These are phyloP conservation scores for Petrosia ficiformis DNA, from an alignment of 37 sponge, comb jelly and placozoan species.

Conservation along the genomic window DNA sequence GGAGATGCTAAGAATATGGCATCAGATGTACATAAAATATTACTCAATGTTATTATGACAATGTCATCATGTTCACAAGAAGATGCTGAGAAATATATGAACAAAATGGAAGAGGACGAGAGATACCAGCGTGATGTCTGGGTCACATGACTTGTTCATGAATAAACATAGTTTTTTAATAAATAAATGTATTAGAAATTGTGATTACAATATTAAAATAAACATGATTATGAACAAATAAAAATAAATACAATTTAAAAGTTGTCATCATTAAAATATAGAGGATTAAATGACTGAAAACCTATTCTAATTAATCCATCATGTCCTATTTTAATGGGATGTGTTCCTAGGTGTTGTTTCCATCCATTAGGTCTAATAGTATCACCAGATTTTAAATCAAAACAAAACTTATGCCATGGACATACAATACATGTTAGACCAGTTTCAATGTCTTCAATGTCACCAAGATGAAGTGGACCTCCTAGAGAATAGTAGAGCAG, in stretches of 20 bases:
- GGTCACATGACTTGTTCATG: conserved; percentile 40
- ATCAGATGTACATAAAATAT: conserved; percentile 47
- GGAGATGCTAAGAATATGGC: conserved; percentile 65
- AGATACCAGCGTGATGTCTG: conserved; percentile 66
- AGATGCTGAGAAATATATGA: conserved; percentile 35
- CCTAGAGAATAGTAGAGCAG: conserved; percentile 15
- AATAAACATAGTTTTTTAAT: neutral
- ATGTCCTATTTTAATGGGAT: conserved; percentile 15
- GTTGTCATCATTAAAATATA: neutral
- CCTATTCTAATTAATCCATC: conserved; percentile 21
- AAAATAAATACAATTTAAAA: neutral
- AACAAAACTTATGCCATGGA: conserved; percentile 67
- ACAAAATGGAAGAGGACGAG: conserved; percentile 17
- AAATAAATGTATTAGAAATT: too few species aligned
- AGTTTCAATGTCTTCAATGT: conserved; percentile 51
- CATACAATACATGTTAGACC: conserved; percentile 22
- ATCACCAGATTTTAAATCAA: conserved; percentile 30
- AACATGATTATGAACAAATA: too few species aligned
- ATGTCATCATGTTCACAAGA: neutral
- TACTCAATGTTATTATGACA: conserved; percentile 16
- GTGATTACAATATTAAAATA: too few species aligned
- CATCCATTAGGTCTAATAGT: conserved; percentile 21
- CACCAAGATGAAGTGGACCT: conserved; percentile 62
- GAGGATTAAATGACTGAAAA: conserved; percentile 19
- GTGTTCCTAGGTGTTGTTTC: neutral